Conservation (phyloP, 2,113 vertebrate genomes). For the Nannobrachium achirus region DNA sequence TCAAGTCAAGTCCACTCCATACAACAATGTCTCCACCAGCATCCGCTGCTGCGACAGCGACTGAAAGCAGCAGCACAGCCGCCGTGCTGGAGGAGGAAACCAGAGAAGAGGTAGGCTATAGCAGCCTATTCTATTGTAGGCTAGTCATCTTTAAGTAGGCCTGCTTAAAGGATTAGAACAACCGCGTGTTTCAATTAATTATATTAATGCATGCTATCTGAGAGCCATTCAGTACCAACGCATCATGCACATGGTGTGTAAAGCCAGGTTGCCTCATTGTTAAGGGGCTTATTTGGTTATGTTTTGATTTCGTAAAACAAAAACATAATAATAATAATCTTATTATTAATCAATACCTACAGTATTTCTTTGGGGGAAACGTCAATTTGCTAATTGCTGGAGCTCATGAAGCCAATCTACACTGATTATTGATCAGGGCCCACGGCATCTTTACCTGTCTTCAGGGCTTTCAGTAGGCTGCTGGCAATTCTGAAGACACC, state of each 20-base stretch:
- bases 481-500: too few species aligned
- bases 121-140: not conserved
- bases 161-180: not conserved
- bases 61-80: slow-evolving; percentile 71
- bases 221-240: not conserved
- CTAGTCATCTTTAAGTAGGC: not conserved
- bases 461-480: not conserved
- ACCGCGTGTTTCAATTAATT: not conserved
- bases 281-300: slow-evolving; percentile 1
- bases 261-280: too few species aligned
- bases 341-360: too few species aligned
- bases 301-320: not conserved
- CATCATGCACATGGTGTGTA: slow-evolving; percentile 4
- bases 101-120: slow-evolving; percentile 75
- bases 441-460: slow-evolving; percentile 4
- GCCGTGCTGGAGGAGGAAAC: slow-evolving; percentile 75
- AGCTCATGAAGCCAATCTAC: too few species aligned
- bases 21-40: slow-evolving; percentile 76
- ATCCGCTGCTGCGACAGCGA: slow-evolving; percentile 78
- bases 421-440: not conserved
- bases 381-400: too few species aligned
- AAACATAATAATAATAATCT: too few species aligned
- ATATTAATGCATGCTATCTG: not conserved
- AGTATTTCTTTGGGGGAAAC: not conserved
- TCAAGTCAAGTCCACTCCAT: too few species aligned